Evolutionary conservation across 2,113 vertebrate genomes (phyloP).

Genomic region (Scytalopus superciliaris): DNA sequence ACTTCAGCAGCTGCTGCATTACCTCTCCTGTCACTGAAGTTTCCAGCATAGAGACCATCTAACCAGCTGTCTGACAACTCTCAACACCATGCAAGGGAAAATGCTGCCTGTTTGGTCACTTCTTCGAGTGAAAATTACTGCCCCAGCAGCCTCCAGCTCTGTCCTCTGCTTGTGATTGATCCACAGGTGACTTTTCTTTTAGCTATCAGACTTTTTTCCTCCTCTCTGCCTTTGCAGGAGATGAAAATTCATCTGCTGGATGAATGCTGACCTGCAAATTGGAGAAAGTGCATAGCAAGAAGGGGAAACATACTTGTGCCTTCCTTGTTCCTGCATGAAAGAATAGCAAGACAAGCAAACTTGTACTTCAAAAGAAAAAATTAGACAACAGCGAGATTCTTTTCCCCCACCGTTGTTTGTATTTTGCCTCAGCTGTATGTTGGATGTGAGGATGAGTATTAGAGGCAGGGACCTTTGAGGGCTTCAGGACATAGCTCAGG

Average conservation of each 20-base stretch:
- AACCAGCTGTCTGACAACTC: neutral
- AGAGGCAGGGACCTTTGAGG: neutral
- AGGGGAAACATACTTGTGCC: rapidly evolving
- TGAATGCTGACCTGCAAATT: neutral
- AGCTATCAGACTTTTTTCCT: neutral
- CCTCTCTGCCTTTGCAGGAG: neutral
- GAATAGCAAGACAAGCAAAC: neutral
- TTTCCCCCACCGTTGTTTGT: rapidly evolving
- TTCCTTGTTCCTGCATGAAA: neutral
- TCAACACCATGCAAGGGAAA: neutral
- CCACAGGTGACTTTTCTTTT: neutral
- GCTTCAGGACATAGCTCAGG: neutral
- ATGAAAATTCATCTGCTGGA: neutral
- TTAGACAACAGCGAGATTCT: neutral
- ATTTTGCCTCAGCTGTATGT: neutral
- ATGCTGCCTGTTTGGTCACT: neutral
- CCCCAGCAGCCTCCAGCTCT: neutral
- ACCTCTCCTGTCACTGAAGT: neutral
- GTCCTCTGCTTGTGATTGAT: neutral
- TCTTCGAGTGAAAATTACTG: neutral
- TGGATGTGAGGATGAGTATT: neutral
- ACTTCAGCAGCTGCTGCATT: neutral
- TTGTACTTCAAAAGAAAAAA: neutral
- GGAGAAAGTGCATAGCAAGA: neutral
- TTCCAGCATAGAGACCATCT: neutral